Evolutionary conservation across 1,140 invertebrate genomes (phyloP), one percentile per base, ranked within the genome.

Genomic region (Drosophila busckii): DNA sequence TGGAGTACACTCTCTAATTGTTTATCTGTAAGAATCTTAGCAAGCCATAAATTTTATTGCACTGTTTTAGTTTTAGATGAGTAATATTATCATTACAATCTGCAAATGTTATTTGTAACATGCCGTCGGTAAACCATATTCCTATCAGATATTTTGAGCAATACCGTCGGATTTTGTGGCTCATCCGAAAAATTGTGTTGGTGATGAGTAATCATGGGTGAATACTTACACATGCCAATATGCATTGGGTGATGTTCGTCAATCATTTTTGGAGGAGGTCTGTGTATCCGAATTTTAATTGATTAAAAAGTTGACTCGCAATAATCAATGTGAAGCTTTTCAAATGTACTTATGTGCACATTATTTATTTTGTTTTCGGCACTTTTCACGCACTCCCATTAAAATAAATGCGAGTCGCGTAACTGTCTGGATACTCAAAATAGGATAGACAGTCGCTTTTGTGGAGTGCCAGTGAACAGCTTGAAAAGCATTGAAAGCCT

Each of bases 211-310:
- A 49, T 29, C 19, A 8, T 2, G 4, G n/a, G n/a, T n/a, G 16
- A 17, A 80, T 85, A 85, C 84, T 85, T 55, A 85, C 84, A 84
- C 55, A 85, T 56, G 8, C 78, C 84, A 46, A 85, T 80, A 34
- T 84, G 84, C 59, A 85, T 84, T 13, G 84, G 84, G 54, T 85
- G 84, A 10, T 85, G 84, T 32, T 84, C 84, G 31, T 85, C 84
- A 62, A 85, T 85, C 84, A 85, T 85, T 9, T 48, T 32, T 22
- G 0, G 10, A 7, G 38, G 19, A 7, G 6, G 10, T 31, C 23
- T 8, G 6, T 5, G 8, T 20, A 13, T 40, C 7, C 25, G 29
- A 22, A 40, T 34, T 28, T 19, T 49, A 34, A 41, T 28, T 44
- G 28, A 34, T 37, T 23, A 54, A 34, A 38, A 35, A n/a, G 13